A percentile compares a stretch with the other conserved stretches of the same genome.
Conservation (phyloP, 2,888 invertebrate species). For the Ypsolopha sequella region DNA sequence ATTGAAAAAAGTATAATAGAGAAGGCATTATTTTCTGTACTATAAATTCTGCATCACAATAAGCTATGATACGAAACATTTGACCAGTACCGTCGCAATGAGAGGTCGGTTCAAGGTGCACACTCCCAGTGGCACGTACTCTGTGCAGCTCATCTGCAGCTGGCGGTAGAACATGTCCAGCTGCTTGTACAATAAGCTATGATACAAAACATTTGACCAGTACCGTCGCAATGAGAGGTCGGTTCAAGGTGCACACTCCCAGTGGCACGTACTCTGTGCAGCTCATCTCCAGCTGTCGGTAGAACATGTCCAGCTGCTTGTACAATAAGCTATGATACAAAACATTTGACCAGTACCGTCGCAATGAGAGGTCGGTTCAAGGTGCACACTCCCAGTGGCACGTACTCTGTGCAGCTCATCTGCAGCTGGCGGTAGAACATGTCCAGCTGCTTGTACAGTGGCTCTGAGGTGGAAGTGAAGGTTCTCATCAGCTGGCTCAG, state of each 20-base stretch:
- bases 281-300: too few species aligned
- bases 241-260: too few species aligned
- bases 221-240: too few species aligned
- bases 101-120: slow-evolving; percentile 46
- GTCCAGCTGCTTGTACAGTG: slow-evolving; percentile 36
- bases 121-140: slow-evolving; percentile 52
- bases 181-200: slow-evolving; percentile 32
- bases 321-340: too few species aligned
- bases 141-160: slow-evolving; percentile 37
- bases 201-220: too few species aligned
- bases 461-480: slow-evolving; percentile 25
- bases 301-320: too few species aligned
- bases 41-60: too few species aligned
- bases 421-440: slow-evolving; percentile 46
- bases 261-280: too few species aligned
- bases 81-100: slow-evolving; percentile 9
- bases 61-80: too few species aligned
- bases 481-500: slow-evolving; percentile 17
- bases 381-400: slow-evolving; percentile 48
- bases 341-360: slow-evolving; percentile 2
- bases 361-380: slow-evolving; percentile 38
- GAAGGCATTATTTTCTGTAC: too few species aligned
- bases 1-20: too few species aligned
- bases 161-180: slow-evolving; percentile 50
- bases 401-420: slow-evolving; percentile 45